Evolutionary conservation across 2,888 invertebrate genomes (phyloP).

Genomic region (Eupithecia abbreviata): DNA sequence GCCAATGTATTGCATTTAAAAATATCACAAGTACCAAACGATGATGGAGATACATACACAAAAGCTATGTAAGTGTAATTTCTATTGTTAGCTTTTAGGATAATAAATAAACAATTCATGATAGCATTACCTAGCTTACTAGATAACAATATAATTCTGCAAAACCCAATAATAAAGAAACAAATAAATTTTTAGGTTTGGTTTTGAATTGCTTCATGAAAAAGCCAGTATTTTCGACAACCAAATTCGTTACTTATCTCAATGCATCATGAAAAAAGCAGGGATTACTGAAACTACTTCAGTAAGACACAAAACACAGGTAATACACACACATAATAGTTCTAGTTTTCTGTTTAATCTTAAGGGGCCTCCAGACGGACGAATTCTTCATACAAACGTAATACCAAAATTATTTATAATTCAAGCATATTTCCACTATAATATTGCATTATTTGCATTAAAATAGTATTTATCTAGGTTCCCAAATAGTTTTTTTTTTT

Average conservation of each 20-base stretch:
- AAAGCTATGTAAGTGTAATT: slow-evolving; percentile 78
- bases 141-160: neutral
- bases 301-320: slow-evolving; percentile 78
- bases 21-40: slow-evolving; percentile 78
- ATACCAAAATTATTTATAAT: no score
- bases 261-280: slow-evolving; percentile 75
- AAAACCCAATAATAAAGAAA: neutral
- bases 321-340: slow-evolving; percentile 38
- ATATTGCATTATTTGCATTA: no score
- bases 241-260: slow-evolving; percentile 76
- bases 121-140: no score
- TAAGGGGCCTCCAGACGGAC: no score
- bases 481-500: no score
- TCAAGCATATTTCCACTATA: no score
- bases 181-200: slow-evolving; percentile 63
- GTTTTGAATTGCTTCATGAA: slow-evolving; percentile 78
- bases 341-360: neutral
- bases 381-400: no score
- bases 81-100: neutral
- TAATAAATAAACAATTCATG: no score
- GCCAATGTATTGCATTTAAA: slow-evolving; percentile 60
- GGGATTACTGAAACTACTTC: slow-evolving; percentile 69
- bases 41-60: slow-evolving; percentile 74
- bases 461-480: no score
- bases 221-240: slow-evolving; percentile 74